Conservation (phyloP, 2,113 vertebrate genomes). For the Cisticola juncidis region DNA sequence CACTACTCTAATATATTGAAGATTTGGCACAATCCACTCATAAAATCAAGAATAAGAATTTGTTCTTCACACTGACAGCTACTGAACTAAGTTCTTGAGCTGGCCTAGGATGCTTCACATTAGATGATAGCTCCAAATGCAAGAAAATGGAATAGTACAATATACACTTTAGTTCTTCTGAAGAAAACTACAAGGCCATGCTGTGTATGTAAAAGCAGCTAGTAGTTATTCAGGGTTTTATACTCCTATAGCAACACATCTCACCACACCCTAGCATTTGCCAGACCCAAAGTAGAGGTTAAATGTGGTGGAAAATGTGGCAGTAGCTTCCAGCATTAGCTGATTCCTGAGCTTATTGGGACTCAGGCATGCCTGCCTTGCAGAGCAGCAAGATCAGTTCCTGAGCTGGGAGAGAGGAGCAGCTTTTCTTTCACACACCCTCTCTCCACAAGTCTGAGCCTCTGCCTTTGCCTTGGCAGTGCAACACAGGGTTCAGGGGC, state of each 20-base stretch:
- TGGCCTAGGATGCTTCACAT: background rate
- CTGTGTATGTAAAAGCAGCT: background rate
- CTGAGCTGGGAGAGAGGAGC: background rate
- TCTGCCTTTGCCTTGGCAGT: conserved; percentile 7
- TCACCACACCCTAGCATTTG: background rate
- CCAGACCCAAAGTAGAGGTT: background rate
- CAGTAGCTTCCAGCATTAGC: background rate
- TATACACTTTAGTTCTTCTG: background rate
- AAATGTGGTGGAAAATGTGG: background rate
- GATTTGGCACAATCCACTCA: background rate
- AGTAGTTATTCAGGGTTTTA: background rate
- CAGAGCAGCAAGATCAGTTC: background rate
- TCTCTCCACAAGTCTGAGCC: background rate
- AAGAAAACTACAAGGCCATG: background rate
- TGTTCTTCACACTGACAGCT: background rate
- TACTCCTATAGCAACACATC: background rate
- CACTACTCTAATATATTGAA: background rate
- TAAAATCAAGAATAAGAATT: conserved; percentile 11
- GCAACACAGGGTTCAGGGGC: background rate
- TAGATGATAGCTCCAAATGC: background rate
- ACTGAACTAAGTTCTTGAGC: background rate
- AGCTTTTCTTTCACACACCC: background rate
- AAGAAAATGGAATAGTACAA: background rate
- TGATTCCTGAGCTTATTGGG: background rate
- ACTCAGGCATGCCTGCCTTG: background rate